Percentiles rank a stretch among this genome's conserved stretches.
Evolutionary conservation across 2,113 vertebrate species (phyloP).

Genomic region (Peromyscus californicus): DNA sequence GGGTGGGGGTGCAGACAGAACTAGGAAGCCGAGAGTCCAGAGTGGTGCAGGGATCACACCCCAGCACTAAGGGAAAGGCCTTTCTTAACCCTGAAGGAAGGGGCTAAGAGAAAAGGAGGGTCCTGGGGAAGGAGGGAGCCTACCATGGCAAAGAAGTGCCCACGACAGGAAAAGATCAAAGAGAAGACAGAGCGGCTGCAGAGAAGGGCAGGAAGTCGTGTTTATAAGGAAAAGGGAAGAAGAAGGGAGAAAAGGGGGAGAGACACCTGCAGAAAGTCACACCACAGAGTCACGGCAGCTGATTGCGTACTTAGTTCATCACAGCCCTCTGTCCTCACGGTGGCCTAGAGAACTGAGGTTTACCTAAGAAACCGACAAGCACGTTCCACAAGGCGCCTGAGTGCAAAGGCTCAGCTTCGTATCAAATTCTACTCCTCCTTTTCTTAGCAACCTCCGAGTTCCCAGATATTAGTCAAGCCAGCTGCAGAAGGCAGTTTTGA

Average conservation of each 20-base stretch:
- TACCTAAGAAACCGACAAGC: neutral
- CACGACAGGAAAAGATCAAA: neutral
- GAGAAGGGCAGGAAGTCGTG: neutral
- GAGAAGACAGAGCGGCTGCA: neutral
- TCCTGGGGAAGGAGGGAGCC: neutral
- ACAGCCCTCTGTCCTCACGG: neutral
- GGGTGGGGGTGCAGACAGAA: neutral
- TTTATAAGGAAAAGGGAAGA: neutral
- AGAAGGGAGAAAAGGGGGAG: neutral
- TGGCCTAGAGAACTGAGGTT: neutral
- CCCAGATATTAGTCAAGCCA: slow-evolving; percentile 2
- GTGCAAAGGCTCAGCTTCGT: neutral
- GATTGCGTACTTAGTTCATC: neutral
- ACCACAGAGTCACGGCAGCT: neutral
- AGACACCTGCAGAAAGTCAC: neutral
- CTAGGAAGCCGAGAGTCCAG: neutral
- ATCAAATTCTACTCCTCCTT: neutral
- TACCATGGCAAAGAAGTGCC: neutral
- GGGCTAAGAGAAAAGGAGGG: neutral
- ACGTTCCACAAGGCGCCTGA: neutral
- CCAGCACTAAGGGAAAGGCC: neutral
- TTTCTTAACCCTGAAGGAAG: accelerated
- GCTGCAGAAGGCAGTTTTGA: neutral
- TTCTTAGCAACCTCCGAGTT: slow-evolving; percentile 6
- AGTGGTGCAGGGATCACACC: neutral